Base-by-base conservation (phyloP, 2,797 vertebrate genomes). In the Sibirionetta formosa region DNA sequence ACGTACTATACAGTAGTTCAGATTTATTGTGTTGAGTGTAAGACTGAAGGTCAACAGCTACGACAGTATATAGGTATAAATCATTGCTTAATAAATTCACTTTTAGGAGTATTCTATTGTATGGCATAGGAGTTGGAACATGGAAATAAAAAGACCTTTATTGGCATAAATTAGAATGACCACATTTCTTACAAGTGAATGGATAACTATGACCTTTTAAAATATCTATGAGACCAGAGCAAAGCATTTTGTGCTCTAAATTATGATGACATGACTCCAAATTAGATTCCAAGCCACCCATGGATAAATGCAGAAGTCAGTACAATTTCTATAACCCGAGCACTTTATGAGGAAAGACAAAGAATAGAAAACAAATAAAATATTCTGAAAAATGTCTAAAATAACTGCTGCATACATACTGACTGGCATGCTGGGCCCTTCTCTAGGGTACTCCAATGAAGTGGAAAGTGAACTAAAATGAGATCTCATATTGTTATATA, bases 41-140 rank as follows among this genome's bases (percentile, higher is more conserved):
- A 92, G 73, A 91, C 54, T 95, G 95, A 97, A 97, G 94, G 94
- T 95, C 92, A 97, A 94, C 48, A 94, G 51, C 48, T 93, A 26
- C 3, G 16, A 38, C 22, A 96, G 24, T 64, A 68, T 65, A 68
- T 77, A 60, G 82, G 15, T 35, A 88, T 91, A 91, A 96, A 90
- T 94, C 96, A 93, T 86, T 88, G 36, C 57, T 91, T 81, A 94
- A 91, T 81, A 94, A 91, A 94, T 94, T 89, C 66, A 68, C 18
- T 54, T 81, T 75, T 85, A 85, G 72, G 64, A 87, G 72, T 89
- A 60, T 66, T 81, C 66, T 82, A 65, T 15, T 82, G n/a, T 48
- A 68, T 71, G 51, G 35, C 14, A 80, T 42, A 58, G 36, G 44
- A 66, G 31, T 50, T 24, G 17, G 42, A 77, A 85, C 38, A 70